Percentiles rank a stretch among this genome's conserved stretches.
phyloP scores from a whole-genome alignment of 2,888 invertebrate species.

The Acrocera orbiculus region DNA sequence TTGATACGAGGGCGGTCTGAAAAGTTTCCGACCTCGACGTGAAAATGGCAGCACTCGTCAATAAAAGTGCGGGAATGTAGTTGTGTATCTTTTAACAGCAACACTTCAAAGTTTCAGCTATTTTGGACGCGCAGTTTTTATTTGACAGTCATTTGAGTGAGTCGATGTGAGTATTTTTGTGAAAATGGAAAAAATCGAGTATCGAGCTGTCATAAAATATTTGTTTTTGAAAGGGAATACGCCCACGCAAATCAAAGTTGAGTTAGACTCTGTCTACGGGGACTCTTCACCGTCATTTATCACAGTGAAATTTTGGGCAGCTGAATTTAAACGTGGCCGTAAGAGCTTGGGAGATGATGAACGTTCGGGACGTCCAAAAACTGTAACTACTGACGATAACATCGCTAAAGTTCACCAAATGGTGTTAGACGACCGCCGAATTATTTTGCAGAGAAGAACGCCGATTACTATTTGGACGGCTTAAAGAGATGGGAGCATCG shows the following conservation, averaged over 20 bases:
- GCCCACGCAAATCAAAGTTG: conserved; percentile 1
- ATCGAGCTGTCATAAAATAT: no score
- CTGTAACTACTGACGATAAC: no score
- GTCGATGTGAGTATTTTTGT: conserved; percentile 7
- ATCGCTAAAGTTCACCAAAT: no score
- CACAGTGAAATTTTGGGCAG: not conserved
- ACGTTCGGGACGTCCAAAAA: no score
- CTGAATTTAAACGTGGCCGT: no score
- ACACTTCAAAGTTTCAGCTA: conserved; percentile 10
- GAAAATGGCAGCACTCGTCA: conserved; percentile 8
- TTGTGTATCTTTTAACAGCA: not conserved
- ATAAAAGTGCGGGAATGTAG: conserved; percentile 7
- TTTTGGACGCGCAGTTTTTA: conserved; percentile 10
- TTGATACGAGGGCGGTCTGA: no score
- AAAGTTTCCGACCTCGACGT: no score
- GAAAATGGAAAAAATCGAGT: conserved; percentile 7
- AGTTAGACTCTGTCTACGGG: conserved; percentile 4
- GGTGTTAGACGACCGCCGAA: no score
- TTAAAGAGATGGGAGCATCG: no score
- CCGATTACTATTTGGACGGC: no score
- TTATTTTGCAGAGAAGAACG: no score
- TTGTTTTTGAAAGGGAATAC: conserved; percentile 2
- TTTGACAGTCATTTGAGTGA: conserved; percentile 9
- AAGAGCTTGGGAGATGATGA: no score
- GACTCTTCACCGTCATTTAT: not conserved